Conservation (phyloP, 2,888 invertebrate species). For the Timema cristinae region DNA sequence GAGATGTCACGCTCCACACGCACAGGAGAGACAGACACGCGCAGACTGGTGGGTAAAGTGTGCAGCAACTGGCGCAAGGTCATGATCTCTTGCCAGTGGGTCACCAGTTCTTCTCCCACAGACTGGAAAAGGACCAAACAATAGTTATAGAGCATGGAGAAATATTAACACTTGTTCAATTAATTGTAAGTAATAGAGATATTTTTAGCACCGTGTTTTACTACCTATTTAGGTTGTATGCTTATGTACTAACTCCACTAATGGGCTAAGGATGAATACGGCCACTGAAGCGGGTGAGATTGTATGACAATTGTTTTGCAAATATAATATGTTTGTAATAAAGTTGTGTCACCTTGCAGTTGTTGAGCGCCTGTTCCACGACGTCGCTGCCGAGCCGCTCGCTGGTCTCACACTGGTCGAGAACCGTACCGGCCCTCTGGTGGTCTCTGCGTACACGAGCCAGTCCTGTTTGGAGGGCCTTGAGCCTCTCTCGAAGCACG, state of each 20-base stretch:
- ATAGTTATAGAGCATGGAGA: neutral
- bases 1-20: slow-evolving; percentile 74
- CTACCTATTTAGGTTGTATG: no score
- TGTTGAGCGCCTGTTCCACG: slow-evolving; percentile 70
- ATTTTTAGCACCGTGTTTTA: neutral
- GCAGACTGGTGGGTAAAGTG: slow-evolving; percentile 64
- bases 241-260: no score
- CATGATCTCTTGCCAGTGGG: slow-evolving; percentile 76
- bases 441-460: slow-evolving; percentile 63
- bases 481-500: slow-evolving; percentile 69
- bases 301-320: neutral
- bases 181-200: neutral
- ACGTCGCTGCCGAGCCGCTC: slow-evolving; percentile 71
- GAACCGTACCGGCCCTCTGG: slow-evolving; percentile 52
- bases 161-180: neutral
- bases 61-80: slow-evolving; percentile 70
- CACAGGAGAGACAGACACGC: slow-evolving; percentile 72
- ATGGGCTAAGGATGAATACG: no score
- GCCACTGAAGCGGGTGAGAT: neutral
- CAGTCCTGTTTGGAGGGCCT: slow-evolving; percentile 68
- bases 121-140: slow-evolving; percentile 35
- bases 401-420: slow-evolving; percentile 67
- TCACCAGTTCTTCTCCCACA: slow-evolving; percentile 63
- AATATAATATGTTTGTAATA: neutral
- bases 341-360: slow-evolving; percentile 55